phyloP scores from a whole-genome alignment of 2,113 vertebrate genomes.

The Malurus cyaneus region DNA sequence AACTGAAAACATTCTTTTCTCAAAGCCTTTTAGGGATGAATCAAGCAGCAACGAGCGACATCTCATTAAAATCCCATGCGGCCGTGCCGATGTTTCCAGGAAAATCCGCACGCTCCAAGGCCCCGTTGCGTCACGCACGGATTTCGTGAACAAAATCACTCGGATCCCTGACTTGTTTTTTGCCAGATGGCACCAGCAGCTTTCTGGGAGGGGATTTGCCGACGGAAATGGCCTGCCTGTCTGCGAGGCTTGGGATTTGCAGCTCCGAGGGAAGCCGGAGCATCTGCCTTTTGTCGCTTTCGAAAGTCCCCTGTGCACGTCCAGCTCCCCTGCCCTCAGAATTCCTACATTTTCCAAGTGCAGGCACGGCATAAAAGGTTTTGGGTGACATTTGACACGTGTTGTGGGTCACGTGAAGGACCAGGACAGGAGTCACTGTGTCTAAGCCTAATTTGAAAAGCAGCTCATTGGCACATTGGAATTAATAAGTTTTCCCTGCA shows the following conservation, averaged over 20 bases:
- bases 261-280: background rate
- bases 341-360: background rate
- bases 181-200: background rate
- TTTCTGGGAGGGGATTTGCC: background rate
- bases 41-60: background rate
- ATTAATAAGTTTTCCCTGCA: background rate
- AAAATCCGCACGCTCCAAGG: rapidly evolving
- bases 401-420: rapidly evolving
- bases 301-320: rapidly evolving
- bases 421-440: background rate
- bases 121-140: rapidly evolving
- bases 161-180: rapidly evolving
- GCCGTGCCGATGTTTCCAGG: background rate
- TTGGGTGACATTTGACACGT: background rate
- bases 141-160: background rate
- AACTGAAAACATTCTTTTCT: background rate
- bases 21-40: background rate
- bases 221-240: background rate
- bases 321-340: too few relatives aligned
- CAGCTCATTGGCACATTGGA: background rate
- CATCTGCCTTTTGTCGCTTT: background rate
- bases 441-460: background rate
- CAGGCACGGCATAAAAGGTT: rapidly evolving
- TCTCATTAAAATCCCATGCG: background rate
- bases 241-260: background rate